Evolutionary conservation across 2,113 vertebrate genomes (phyloP), one percentile per base, ranked within the genome.

Genomic region (Oryzias javanicus): DNA sequence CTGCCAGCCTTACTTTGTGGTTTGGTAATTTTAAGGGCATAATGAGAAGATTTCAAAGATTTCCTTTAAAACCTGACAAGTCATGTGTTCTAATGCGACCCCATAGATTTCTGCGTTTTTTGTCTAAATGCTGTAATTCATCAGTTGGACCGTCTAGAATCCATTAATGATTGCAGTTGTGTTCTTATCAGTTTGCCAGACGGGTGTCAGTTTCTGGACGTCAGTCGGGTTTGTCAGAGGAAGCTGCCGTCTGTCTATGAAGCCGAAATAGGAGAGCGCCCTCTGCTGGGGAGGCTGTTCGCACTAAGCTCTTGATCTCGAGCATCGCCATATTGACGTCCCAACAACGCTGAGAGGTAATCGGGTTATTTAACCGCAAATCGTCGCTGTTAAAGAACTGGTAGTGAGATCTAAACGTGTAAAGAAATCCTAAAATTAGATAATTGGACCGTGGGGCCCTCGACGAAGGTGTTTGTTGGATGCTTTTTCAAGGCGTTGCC

Each of bases 291-390:
- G 1, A 75, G 67, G 67, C 70, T 75, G 52, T 61, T 72, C 70
- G 70, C 74, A 76, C 80, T 89, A 89, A 90, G 86, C 89, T 86
- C 72, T 79, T 87, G 82, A 88, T 83, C 85, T 79, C 64, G 64
- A 74, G 85, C 87, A 84, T 87, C 89, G 89, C 89, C 89, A 90
- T 91, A 89, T 91, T 91, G 89, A 89, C 84, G 83, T 84, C 85
- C 87, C 82, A 81, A 73, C 82, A 84, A 75, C 86, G 88, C 79
- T 78, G 86, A 89, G 85, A 86, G 87, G 89, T 88, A 88, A 88
- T 86, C 72, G 77, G 56, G 74, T 83, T 74, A 74, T 86, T 86
- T 78, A 70, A 81, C 59, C 76, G 45, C 70, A 52, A 78, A 83
- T 86, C 72, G 53, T 68, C 74, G 64, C 46, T 7, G 27, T 47